Evolutionary conservation across 2,797 vertebrate species (phyloP), one percentile per base, ranked within the genome.

Genomic region (Columba guinea): DNA sequence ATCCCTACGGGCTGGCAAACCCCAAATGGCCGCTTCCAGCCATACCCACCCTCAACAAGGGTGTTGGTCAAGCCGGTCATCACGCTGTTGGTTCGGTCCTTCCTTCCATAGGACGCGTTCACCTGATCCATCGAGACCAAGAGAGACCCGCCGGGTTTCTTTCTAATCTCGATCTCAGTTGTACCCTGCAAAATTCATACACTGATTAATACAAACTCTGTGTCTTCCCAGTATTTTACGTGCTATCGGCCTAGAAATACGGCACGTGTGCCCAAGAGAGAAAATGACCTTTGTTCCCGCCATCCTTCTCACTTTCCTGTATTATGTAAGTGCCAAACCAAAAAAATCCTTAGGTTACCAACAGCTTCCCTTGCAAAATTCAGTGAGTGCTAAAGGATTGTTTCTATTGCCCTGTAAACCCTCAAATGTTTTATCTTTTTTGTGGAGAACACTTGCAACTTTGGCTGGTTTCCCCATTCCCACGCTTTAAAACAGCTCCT

Each of bases 121-220:
- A 99, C 98, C 91, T 99, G 99, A 84, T 99, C 99, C 98, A 99
- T 99, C 5, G 99, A 99, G 71, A 99, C 99, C 98, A 99, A 97
- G 27, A 99, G 99, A n/a, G 99, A 99, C 65, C 99, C 99, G 0
- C 99, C 99, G 83, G 99, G 98, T 95, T 99, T 99, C 98, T 99
- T 99, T 97, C 99, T 99, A 22, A 99, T 98, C 89, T 99, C 99
- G 41, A 99, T 98, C 48, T 99, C 99, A 9, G 99, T 99, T 28
- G 99, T 99, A 88, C 98, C 98, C 98, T 97, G 97, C 69, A 97
- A 97, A 95, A 92, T 64, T 5, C 83, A 78, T 3, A 23, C 0
- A 4, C 0, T 8, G 46, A 9, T 95, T 46, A 96, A 69, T 1
- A 58, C 20, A 49, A 23, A 9, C 39, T 21, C 52, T 30, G 2